Percentiles rank a stretch among this genome's conserved stretches.
Evolutionary conservation across 2,797 vertebrate species (phyloP).

Genomic region (Pangasius krempfi): DNA sequence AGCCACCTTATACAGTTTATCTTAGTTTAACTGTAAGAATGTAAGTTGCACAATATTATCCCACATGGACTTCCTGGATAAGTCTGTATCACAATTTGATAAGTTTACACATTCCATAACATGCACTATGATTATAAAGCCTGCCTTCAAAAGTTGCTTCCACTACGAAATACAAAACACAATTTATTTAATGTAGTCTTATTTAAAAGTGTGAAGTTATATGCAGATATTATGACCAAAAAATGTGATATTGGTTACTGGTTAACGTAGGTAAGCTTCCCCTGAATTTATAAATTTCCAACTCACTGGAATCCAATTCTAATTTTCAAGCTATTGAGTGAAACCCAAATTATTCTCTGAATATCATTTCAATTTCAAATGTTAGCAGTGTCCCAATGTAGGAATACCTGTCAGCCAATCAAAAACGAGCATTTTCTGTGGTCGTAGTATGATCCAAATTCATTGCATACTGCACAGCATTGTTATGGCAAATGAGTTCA

Average conservation of each 20-base stretch:
- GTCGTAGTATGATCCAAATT: neutral
- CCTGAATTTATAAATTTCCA: neutral
- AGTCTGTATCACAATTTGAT: neutral
- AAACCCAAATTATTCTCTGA: neutral
- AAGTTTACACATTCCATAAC: slow-evolving; percentile 20
- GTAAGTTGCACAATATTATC: neutral
- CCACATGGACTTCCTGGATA: neutral
- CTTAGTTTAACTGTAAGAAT: neutral
- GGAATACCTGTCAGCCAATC: slow-evolving; percentile 3
- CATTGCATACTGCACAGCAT: neutral
- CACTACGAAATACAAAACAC: neutral
- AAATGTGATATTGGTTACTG: neutral
- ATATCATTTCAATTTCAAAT: neutral
- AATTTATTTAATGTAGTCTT: neutral
- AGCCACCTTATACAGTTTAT: neutral
- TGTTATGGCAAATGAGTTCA: neutral
- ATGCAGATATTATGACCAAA: neutral
- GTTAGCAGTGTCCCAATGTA: neutral
- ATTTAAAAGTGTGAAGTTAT: neutral
- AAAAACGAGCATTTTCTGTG: neutral
- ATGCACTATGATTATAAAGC: slow-evolving; percentile 12
- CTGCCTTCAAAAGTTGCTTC: neutral
- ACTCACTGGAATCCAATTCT: neutral
- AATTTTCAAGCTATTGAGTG: neutral
- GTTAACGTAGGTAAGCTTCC: neutral